Evolutionary conservation across 1,140 invertebrate species (phyloP).

Genomic region (Xylocopa sonorina): DNA sequence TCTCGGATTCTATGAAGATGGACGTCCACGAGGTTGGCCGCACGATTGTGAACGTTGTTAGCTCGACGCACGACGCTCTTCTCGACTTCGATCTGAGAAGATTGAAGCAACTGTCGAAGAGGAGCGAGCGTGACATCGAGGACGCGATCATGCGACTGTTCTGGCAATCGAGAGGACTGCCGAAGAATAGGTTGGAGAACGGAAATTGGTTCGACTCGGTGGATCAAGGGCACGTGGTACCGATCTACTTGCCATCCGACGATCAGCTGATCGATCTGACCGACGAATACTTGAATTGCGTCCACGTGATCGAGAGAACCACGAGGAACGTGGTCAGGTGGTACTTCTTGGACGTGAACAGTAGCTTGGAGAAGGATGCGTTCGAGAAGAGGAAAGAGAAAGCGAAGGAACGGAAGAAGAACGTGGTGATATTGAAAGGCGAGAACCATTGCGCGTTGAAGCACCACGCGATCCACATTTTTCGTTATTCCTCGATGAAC

Average conservation of each 20-base stretch:
- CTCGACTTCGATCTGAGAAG: not conserved
- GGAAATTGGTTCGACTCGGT: not conserved
- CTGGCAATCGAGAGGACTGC: not conserved
- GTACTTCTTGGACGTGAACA: not conserved
- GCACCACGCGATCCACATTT: not conserved
- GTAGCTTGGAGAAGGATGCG: fast-evolving
- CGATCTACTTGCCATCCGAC: not conserved
- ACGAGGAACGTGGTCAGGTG: not conserved
- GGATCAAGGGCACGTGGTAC: not conserved
- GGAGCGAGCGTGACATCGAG: not conserved
- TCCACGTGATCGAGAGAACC: not conserved
- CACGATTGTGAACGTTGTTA: not conserved
- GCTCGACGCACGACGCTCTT: not conserved
- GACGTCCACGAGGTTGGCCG: not conserved
- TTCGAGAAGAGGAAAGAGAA: not conserved
- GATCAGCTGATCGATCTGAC: no score
- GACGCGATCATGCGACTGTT: not conserved
- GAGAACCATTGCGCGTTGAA: fast-evolving
- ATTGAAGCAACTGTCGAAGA: not conserved
- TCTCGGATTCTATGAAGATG: not conserved
- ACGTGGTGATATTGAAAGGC: not conserved
- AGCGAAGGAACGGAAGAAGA: not conserved
- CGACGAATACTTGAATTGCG: not conserved
- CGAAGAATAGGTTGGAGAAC: fast-evolving
- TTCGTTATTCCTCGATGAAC: not conserved